Conservation (phyloP, 1,140 invertebrate species). For the Drepana arcuata region DNA sequence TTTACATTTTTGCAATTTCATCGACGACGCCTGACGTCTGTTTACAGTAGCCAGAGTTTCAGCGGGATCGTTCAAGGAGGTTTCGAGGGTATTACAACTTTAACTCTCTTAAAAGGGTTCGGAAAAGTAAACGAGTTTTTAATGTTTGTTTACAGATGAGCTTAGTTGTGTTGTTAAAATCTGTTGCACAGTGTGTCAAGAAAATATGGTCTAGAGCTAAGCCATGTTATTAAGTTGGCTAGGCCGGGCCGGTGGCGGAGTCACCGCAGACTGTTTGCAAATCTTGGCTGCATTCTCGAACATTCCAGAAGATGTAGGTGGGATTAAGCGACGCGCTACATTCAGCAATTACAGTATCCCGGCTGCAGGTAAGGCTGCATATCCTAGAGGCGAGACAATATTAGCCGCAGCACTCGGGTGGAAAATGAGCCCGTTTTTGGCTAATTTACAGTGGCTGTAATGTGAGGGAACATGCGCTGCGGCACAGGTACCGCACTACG, state of each 20-base stretch:
- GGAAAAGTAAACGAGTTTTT: conserved; percentile 41
- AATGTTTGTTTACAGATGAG: conserved; percentile 36
- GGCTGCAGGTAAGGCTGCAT: conserved; percentile 61
- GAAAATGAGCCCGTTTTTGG: conserved; percentile 67
- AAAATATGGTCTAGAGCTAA: conserved; percentile 32
- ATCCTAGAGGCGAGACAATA: conserved; percentile 64
- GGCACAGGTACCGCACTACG: conserved; percentile 24
- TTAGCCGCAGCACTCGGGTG: conserved; percentile 55
- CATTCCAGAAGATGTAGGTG: conserved; percentile 62
- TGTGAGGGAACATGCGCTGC: conserved; percentile 44
- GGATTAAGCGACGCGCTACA: conserved; percentile 66
- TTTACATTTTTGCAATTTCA: conserved; percentile 72
- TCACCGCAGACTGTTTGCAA: conserved; percentile 56
- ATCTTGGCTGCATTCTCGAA: conserved; percentile 66
- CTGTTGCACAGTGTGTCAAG: conserved; percentile 21
- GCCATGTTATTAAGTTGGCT: conserved; percentile 43
- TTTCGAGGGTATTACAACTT: conserved; percentile 39
- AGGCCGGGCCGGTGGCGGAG: conserved; percentile 60
- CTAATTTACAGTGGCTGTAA: conserved; percentile 61
- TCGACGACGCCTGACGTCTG: conserved; percentile 53
- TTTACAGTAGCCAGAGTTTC: conserved; percentile 42
- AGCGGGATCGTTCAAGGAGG: conserved; percentile 34
- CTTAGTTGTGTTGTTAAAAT: conserved; percentile 14
- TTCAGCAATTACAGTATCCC: conserved; percentile 63
- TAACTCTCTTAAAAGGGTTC: conserved; percentile 44